Percentiles rank a stretch among this genome's conserved stretches.
Evolutionary conservation across 92 coral and sea anemone genomes (phyloP).

Genomic region (Isaurus tuberculatus): DNA sequence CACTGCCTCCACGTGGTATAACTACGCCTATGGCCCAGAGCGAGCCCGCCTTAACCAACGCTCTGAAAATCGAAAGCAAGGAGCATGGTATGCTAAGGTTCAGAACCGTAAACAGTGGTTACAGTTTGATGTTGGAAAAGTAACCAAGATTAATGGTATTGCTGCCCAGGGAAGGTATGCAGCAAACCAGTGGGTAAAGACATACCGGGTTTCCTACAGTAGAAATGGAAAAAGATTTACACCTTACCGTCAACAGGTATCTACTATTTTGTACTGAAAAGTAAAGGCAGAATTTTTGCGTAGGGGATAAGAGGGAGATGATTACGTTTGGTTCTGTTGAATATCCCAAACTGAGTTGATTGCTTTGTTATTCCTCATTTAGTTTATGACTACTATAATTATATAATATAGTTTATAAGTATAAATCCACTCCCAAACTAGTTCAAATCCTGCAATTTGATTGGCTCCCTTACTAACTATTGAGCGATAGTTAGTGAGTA

Average conservation of each 20-base stretch:
- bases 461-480: too few relatives aligned
- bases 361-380: too few relatives aligned
- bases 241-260: slow-evolving; percentile 31
- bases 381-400: too few relatives aligned
- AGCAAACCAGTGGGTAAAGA: slow-evolving; percentile 69
- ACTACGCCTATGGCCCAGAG: slow-evolving; percentile 82
- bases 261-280: not conserved
- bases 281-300: too few relatives aligned
- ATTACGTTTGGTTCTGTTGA: too few relatives aligned
- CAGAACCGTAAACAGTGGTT: slow-evolving; percentile 72
- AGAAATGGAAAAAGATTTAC: slow-evolving; percentile 20
- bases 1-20: slow-evolving; percentile 65
- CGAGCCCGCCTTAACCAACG: slow-evolving; percentile 76
- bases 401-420: too few relatives aligned
- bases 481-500: too few relatives aligned
- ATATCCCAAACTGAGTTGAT: too few relatives aligned
- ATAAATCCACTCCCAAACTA: too few relatives aligned
- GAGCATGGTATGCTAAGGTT: slow-evolving; percentile 75
- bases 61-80: slow-evolving; percentile 64
- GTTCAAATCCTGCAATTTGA: too few relatives aligned
- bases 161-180: slow-evolving; percentile 84
- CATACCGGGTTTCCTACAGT: slow-evolving; percentile 46
- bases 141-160: slow-evolving; percentile 75
- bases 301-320: too few relatives aligned
- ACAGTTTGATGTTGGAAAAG: slow-evolving; percentile 41